Evolutionary conservation across 2,797 vertebrate species (phyloP), one percentile per base, ranked within the genome.

Genomic region (Ambastaia sidthimunki): DNA sequence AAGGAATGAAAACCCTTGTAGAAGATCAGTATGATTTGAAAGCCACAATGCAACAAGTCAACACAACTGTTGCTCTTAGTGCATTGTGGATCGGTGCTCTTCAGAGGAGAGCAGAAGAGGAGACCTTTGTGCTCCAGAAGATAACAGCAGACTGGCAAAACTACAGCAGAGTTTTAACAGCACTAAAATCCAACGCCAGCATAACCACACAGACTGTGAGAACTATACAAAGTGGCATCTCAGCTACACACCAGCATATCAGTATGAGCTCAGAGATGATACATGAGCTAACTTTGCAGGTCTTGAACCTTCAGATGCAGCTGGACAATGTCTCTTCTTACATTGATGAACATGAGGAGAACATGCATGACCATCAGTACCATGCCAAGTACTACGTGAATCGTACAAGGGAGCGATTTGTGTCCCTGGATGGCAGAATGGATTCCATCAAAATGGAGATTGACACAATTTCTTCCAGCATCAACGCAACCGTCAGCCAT

Each of bases 271-370:
- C 92, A 0, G 96, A 98, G 80, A 90, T 94, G 84, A 94, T 95
- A 88, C 94, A 97, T 0, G 96, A 97, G 76, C 90, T 98, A 65
- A 96, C 93, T 15, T 90, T 97, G 60, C 97, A 97, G 89, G 94
- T 95, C 79, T 95, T 96, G 92, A 95, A 94, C 83, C 87, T 98
- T 55, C 97, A 98, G 89, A 92, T 97, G 89, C 96, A 98, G 85
- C 92, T 98, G 44, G 96, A 98, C 87, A 98, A 98, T 7, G 88
- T 96, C 34, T 96, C 96, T 0, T 93, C 95, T 68, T 95, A 94
- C 86, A 92, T 97, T 88, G 97, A 98, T 0, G 97, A 98, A 86
- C 96, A 98, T 0, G 95, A 96, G 80, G 97, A 98, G 87, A 98
- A 96, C 90, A 93, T 96, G 94, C 95, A 97, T 0, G 97, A 98